Base-by-base conservation (phyloP, 2,888 invertebrate genomes). In the Drosophila multiciliata region DNA sequence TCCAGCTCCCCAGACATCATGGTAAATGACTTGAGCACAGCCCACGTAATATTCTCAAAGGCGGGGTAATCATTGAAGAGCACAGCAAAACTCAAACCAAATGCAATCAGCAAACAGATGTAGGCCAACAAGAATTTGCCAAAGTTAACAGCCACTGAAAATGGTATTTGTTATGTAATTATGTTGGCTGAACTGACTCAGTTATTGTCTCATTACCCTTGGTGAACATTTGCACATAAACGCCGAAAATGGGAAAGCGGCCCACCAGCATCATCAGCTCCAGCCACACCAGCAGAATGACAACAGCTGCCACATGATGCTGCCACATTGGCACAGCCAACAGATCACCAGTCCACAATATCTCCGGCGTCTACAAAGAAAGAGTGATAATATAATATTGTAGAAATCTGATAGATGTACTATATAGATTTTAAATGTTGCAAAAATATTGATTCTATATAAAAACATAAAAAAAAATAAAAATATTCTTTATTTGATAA, bases 1-100 rank as follows among this genome's bases (percentile, higher is more conserved):
- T 97, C 97, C 57, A 97, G 91, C 92, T 97, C 97, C 0, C 97
- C 97, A 0, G 97, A 96, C 97, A 97, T 97, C 97, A 97, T 97
- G 84, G 97, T 96, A 17, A 97, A 95, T 0, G 97, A 96, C 93
- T 97, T 97, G 1, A 97, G 93, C 0, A 97, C 89, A 0, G 92
- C 91, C 93, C 93, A 92, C 1, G 92, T 89, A 29, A 96, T 94
- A 78, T 95, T 95, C 68, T 93, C 90, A 90, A 97, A 97, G 0
- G 97, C 95, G 35, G 95, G 94, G 89, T 96, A 96, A 85, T 96
- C 96, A 54, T 96, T 95, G 90, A 97, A 97, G 7, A 97, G 93
- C 2, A 97, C 96, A n/a, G 96, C 96, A 82, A 97, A 97, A 68
- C 96, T 96, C 26, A 97, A 92, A 0, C 96, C 96, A 89, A 97